A percentile compares a stretch with the other conserved stretches of the same genome.
Evolutionary conservation across 2,113 vertebrate genomes (phyloP).

Genomic region (Perognathus longimembris): DNA sequence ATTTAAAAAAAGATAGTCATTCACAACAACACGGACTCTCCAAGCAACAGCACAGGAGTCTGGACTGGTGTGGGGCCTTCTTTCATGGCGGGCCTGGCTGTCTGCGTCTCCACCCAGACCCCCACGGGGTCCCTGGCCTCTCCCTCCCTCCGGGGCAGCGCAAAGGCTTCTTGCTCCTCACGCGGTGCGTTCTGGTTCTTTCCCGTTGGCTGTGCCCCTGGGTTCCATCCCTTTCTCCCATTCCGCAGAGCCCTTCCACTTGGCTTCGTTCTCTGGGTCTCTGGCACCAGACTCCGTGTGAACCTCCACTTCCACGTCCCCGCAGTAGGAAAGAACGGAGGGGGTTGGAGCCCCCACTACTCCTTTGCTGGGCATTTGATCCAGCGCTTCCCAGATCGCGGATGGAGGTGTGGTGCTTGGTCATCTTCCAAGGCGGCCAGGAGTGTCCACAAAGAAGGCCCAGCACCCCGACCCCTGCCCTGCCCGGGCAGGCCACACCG

Average conservation of each 20-base stretch:
- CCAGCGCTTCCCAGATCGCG: not conserved
- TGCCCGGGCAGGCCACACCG: not conserved
- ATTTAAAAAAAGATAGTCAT: no score
- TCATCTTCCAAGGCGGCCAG: not conserved
- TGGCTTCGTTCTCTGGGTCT: not conserved
- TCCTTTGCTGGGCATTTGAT: not conserved
- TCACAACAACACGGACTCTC: no score
- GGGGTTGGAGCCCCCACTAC: accelerated
- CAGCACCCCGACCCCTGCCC: not conserved
- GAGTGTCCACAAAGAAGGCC: not conserved
- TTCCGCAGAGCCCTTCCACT: not conserved
- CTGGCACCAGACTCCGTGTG: not conserved
- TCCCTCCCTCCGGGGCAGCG: not conserved
- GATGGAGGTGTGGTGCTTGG: not conserved
- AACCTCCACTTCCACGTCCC: not conserved
- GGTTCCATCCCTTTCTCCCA: not conserved
- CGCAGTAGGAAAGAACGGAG: not conserved
- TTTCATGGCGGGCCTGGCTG: not conserved
- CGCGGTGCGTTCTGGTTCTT: not conserved
- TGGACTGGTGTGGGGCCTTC: not conserved
- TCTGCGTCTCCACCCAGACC: not conserved
- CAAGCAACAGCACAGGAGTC: not conserved
- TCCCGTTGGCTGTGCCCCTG: not conserved
- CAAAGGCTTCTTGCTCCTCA: not conserved
- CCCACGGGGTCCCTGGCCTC: not conserved